Base-by-base conservation (phyloP, 2,797 vertebrate species). In the Malurus leucopterus region DNA sequence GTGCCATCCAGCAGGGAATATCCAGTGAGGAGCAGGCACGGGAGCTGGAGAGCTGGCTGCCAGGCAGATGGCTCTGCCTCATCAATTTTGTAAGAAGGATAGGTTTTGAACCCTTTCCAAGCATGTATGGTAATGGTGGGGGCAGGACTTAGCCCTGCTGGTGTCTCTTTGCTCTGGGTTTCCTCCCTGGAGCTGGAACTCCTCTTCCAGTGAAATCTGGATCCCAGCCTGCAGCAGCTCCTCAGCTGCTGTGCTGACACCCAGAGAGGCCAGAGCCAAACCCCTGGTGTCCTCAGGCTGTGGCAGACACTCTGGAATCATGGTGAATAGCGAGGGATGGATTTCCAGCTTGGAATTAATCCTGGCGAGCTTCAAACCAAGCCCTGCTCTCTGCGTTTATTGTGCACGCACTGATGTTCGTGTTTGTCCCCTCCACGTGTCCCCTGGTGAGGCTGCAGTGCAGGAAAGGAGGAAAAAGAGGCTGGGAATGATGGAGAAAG, bases 391-490 rank as follows among this genome's bases (percentile, higher is more conserved):
- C 46, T 55, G 36, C 4, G 21, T 15, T 46, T 14, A 1, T 8
- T 0, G 0, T 13, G 50, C 7, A 14, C 5, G 34, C 46, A 23
- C 26, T 18, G 5, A 9, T 1, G 0, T 1, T 63, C 1, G 0
- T 29, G 40, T n/a, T 30, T 24, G 34, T 36, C 21, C 43, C 4
- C 2, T 6, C 0, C 9, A 1, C 0, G 23, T 6, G 6, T 40
- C n/a, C 26, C 17, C 11, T 43, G 75, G 40, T 2, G 78, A 36
- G 61, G 70, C 38, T 63, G 86, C 1, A 9, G 38, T 0, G 24
- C n/a, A 11, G 68, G 59, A 59, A 15, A 29, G 54, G 82, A 26
- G 2, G 73, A 23, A 29, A 3, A 3, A 32, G 49, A n/a, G 38
- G 2, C 40, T 51, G 44, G 53, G 24, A 20, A 49, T 29, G 62